A percentile compares a stretch with the other conserved stretches of the same genome.
Conservation (phyloP, 2,888 invertebrate species). For the Scaeva pyrastri region DNA sequence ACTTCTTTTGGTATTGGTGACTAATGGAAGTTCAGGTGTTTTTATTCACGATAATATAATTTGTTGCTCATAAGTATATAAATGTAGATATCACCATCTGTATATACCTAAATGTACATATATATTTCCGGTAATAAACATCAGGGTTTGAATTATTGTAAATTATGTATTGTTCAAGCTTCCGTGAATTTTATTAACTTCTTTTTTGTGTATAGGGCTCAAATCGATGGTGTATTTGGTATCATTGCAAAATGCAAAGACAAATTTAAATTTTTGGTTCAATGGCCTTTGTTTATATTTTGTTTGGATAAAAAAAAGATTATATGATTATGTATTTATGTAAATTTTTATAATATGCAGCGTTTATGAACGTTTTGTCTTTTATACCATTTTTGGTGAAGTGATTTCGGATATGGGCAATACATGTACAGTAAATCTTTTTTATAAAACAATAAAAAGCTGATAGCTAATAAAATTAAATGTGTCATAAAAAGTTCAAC, state of each 20-base stretch:
- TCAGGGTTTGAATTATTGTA: constrained; percentile 26
- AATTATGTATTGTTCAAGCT: constrained; percentile 3
- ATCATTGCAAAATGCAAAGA: not conserved
- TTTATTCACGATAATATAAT: not conserved
- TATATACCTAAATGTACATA: too few species aligned
- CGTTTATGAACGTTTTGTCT: not conserved
- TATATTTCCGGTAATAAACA: constrained; percentile 28
- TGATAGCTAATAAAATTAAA: too few species aligned
- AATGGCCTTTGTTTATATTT: not conserved
- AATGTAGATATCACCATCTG: constrained; percentile 21
- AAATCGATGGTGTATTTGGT: not conserved
- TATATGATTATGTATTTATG: too few species aligned
- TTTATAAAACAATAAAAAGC: too few species aligned
- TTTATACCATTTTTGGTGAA: too few species aligned
- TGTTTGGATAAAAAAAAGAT: not conserved
- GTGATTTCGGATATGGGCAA: too few species aligned
- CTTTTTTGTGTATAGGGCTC: not conserved
- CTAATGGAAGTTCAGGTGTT: constrained; percentile 20
- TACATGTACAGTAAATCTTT: too few species aligned
- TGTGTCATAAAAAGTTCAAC: too few species aligned
- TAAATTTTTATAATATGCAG: not conserved
- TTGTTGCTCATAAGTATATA: too few species aligned
- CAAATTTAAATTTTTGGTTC: not conserved
- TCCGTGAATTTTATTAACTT: constrained; percentile 22
- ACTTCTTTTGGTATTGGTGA: constrained; percentile 18